A percentile compares a stretch with the other conserved stretches of the same genome.
phyloP scores from a whole-genome alignment of 2,797 vertebrate species.

The Cebuella pygmaea region DNA sequence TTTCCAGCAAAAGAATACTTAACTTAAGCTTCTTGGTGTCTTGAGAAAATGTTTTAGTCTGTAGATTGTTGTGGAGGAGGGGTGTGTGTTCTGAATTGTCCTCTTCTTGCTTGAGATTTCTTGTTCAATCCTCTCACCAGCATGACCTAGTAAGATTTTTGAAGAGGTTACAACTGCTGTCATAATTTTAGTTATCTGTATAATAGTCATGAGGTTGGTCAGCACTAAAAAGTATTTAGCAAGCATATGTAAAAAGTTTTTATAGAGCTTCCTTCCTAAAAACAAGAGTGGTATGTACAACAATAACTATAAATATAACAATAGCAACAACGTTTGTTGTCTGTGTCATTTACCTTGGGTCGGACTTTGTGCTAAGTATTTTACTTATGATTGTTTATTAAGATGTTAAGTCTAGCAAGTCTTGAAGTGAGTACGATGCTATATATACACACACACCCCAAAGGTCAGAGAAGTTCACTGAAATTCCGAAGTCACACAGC shows the following conservation, averaged over 20 bases:
- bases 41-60: not conserved
- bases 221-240: slow-evolving; percentile 34
- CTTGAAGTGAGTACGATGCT: not conserved
- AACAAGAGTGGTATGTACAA: not conserved
- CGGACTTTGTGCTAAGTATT: slow-evolving; percentile 28
- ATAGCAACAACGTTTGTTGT: not conserved
- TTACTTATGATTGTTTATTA: slow-evolving; percentile 23
- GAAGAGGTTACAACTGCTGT: not conserved
- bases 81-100: not conserved
- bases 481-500: not conserved
- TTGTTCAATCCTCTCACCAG: not conserved
- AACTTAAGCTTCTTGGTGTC: not conserved
- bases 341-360: not conserved
- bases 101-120: not conserved
- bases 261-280: not conserved
- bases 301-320: not conserved
- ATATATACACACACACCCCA: not conserved
- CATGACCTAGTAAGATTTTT: not conserved
- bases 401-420: slow-evolving; percentile 15
- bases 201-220: not conserved
- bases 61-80: not conserved
- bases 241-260: not conserved
- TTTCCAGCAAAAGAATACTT: slow-evolving; percentile 20
- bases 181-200: not conserved
- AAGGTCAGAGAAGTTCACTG: not conserved